Conservation (phyloP, 64 coral and sea anemone species). For the Acropora yongei region DNA sequence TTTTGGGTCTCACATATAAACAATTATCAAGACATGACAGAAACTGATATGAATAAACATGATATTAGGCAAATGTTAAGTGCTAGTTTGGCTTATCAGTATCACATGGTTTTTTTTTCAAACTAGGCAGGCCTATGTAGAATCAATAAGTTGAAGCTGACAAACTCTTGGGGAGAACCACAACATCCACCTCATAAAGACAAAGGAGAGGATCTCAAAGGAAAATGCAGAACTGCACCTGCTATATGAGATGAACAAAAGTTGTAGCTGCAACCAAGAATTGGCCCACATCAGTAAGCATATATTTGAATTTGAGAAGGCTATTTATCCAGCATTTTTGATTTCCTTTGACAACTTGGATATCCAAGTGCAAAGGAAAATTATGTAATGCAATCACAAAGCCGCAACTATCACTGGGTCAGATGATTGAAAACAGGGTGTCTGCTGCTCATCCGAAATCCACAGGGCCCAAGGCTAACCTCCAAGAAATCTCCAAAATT, state of each 20-base stretch:
- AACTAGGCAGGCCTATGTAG: constrained; percentile 22
- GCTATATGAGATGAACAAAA: neutral
- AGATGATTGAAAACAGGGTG: constrained; percentile 47
- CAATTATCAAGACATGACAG: too few relatives aligned
- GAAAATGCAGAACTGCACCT: neutral
- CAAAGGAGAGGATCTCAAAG: constrained; percentile 12
- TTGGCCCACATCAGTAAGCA: neutral
- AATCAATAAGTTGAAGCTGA: constrained; percentile 50
- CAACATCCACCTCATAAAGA: neutral
- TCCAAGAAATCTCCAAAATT: constrained; percentile 52
- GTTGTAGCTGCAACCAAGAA: constrained; percentile 2
- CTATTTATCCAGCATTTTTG: constrained; percentile 16
- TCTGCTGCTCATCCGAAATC: constrained; percentile 42
- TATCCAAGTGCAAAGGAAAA: constrained; percentile 46
- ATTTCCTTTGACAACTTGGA: constrained; percentile 62
- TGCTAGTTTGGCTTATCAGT: too few relatives aligned
- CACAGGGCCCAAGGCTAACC: constrained; percentile 41
- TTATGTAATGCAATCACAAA: constrained; percentile 28
- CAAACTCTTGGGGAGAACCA: constrained; percentile 48
- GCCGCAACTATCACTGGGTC: constrained; percentile 45
- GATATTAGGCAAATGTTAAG: too few relatives aligned
- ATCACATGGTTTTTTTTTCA: neutral
- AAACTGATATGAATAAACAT: too few relatives aligned
- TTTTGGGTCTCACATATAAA: too few relatives aligned
- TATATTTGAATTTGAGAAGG: neutral